Conservation (phyloP, 1,140 invertebrate species). For the Polypedilum pembai region DNA sequence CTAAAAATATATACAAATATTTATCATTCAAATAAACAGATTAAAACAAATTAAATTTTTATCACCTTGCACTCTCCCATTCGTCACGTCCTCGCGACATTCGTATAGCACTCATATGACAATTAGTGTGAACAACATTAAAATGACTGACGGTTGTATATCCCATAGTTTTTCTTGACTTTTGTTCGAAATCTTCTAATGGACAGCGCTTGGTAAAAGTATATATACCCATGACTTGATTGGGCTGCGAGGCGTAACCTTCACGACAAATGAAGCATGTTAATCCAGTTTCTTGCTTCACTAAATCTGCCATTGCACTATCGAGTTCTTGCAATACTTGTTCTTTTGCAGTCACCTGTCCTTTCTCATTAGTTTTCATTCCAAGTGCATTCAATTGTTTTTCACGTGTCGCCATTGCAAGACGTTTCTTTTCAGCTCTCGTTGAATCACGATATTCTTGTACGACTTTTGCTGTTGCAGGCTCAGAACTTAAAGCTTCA, state of each 20-base stretch:
- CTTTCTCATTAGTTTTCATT: conserved; percentile 91
- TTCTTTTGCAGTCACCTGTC: conserved; percentile 84
- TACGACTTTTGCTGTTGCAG: conserved; percentile 71
- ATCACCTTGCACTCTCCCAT: conserved; percentile 82
- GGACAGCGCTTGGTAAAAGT: conserved; percentile 94
- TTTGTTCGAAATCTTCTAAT: conserved; percentile 81
- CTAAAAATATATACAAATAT: conserved; percentile 38
- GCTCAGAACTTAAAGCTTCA: conserved; percentile 79
- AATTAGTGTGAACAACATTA: conserved; percentile 96
- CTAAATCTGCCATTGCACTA: conserved; percentile 45
- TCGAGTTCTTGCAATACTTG: conserved; percentile 88
- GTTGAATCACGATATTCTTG: conserved; percentile 90
- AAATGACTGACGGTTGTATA: conserved; percentile 97
- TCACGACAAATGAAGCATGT: conserved; percentile 97
- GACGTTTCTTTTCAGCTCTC: conserved; percentile 86
- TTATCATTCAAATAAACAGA: too few relatives aligned
- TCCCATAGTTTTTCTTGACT: conserved; percentile 65
- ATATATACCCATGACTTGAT: conserved; percentile 89
- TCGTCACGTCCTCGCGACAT: conserved; percentile 73
- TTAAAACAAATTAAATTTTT: too few relatives aligned
- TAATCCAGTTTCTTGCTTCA: conserved; percentile 86
- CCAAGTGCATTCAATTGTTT: conserved; percentile 91
- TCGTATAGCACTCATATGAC: conserved; percentile 90
- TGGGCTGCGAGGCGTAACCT: conserved; percentile 91
- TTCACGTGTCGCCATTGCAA: conserved; percentile 96